Evolutionary conservation across 2,113 vertebrate species (phyloP).

Genomic region (Tyrannus savana): DNA sequence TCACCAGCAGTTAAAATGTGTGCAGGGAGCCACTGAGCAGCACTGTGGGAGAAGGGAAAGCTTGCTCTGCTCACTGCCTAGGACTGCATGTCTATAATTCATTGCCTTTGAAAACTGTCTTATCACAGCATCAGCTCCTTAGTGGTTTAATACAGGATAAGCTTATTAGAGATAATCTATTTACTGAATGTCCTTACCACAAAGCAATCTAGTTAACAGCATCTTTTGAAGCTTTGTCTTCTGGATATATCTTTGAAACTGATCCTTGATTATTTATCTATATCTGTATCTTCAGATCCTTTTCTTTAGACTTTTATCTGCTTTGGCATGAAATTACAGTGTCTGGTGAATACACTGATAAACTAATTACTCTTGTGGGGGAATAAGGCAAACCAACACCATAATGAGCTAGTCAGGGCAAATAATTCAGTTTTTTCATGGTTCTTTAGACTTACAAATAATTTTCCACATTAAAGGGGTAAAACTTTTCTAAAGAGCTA

Average conservation of each 20-base stretch:
- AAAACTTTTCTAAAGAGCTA: not conserved
- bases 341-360: not conserved
- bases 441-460: not conserved
- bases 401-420: not conserved
- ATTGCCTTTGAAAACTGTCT: constrained; percentile 63
- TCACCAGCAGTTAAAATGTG: not conserved
- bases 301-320: constrained; percentile 1
- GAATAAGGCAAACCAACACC: not conserved
- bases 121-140: constrained; percentile 66
- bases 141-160: constrained; percentile 66
- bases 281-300: not conserved
- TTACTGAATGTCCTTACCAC: constrained; percentile 29
- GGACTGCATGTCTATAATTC: constrained; percentile 45
- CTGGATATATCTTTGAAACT: constrained; percentile 25
- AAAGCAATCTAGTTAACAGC: constrained; percentile 57
- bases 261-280: constrained; percentile 36
- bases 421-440: not conserved
- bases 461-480: not conserved
- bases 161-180: constrained; percentile 65
- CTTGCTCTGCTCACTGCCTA: not conserved
- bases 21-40: not conserved
- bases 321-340: constrained; percentile 45
- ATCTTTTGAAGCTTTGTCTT: constrained; percentile 51
- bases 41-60: not conserved
- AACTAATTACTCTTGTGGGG: not conserved